These are phyloP conservation scores for Neomorphus geoffroyi DNA, from an alignment of 2,797 vertebrate species.

Conservation along the genomic window DNA sequence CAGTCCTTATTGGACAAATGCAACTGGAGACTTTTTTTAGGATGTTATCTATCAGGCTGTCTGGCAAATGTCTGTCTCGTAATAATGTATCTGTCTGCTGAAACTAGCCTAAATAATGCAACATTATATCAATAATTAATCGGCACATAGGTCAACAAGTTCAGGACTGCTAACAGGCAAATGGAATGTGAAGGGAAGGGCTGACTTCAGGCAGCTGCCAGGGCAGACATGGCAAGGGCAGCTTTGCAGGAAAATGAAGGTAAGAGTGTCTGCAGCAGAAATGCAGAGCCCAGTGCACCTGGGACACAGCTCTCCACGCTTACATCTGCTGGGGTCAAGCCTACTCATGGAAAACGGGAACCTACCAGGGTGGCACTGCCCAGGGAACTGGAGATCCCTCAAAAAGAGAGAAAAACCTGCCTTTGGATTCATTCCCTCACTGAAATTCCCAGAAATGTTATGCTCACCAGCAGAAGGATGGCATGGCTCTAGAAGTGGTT, in stretches of 20 bases:
- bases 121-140: slow-evolving; percentile 68
- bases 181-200: slow-evolving; percentile 13
- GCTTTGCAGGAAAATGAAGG: background rate
- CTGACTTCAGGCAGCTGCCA: background rate
- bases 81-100: slow-evolving; percentile 59
- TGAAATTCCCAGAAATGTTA: background rate
- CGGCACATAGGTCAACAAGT: slow-evolving; percentile 61
- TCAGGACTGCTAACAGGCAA: slow-evolving; percentile 33
- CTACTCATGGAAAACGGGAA: background rate
- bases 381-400: fast-evolving
- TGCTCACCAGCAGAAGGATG: background rate
- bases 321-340: background rate
- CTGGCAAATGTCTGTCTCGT: slow-evolving; percentile 64
- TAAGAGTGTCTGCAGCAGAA: background rate
- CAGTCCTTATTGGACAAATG: background rate
- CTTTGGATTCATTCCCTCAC: background rate
- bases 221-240: background rate
- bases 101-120: slow-evolving; percentile 73
- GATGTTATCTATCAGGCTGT: slow-evolving; percentile 66
- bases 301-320: background rate
- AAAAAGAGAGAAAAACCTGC: background rate
- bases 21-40: slow-evolving; percentile 61
- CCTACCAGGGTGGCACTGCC: background rate
- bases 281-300: background rate
- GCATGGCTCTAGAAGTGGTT: background rate